Base-by-base conservation (phyloP, 2,113 vertebrate species). In the Fregata magnificens region DNA sequence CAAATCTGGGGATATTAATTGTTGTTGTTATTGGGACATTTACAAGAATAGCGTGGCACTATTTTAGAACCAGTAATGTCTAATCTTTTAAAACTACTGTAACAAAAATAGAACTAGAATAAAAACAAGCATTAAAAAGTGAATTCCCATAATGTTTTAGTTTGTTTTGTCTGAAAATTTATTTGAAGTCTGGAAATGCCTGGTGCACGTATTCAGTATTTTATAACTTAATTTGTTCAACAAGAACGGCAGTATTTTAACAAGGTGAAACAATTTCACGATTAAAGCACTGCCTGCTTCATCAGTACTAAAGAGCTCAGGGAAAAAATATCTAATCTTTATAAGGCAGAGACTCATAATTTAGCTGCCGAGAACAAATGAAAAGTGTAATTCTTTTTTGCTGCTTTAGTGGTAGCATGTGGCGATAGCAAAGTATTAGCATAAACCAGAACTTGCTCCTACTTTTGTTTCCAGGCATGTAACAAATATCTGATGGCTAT, bases 151-250 rank as follows among this genome's bases (percentile, higher is more conserved):
- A 94, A 96, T 16, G 20, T 97, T 98, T 97, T 91, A 93, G 92
- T 95, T 97, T 97, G 95, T 94, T 92, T 95, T 90, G 95, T 96
- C 82, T 93, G 84, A 91, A 84, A 94, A 97, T 93, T 93, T 96
- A 94, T 95, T 96, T 72, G 63, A 91, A 95, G 97, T 96, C 96
- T 98, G 92, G 96, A 97, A 96, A 86, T 96, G 97, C 91, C 95
- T 96, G 96, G 67, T 96, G 90, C 65, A 88, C 32, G 16, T 95
- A 96, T 92, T 97, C 79, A 95, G 59, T 91, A 91, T 88, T 96
- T 96, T 95, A 87, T 96, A 97, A 98, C 93, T 91, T 97, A 94
- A 96, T 97, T 97, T 97, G 97, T 97, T 97, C 94, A 79, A 96
- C 94, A 95, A 98, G 93, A 96, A 71, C 0, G 0, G 84, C 66